phyloP scores from a whole-genome alignment of 92 coral and sea anemone genomes.

The Zoanthus sociatus region DNA sequence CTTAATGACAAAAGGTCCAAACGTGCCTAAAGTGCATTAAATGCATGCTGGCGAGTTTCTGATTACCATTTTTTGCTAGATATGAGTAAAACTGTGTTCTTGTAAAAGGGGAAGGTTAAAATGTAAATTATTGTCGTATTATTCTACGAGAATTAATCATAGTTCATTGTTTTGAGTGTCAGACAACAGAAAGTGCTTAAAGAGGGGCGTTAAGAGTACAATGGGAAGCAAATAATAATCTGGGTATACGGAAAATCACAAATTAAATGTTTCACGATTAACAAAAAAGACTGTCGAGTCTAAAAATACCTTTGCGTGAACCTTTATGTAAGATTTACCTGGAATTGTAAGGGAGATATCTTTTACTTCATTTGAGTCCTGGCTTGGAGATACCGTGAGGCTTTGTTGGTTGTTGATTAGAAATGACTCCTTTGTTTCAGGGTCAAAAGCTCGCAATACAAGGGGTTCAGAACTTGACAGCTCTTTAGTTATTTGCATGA shows the following conservation, averaged over 20 bases:
- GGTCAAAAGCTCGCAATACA: constrained; percentile 80
- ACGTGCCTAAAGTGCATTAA: too few species aligned
- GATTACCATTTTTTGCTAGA: background rate
- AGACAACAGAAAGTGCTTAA: background rate
- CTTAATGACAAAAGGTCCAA: too few species aligned
- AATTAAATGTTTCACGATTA: background rate
- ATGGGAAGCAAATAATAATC: too few species aligned
- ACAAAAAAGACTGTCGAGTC: background rate
- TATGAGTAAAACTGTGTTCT: background rate
- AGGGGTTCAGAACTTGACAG: constrained; percentile 75
- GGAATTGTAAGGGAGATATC: constrained; percentile 74
- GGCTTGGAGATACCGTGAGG: constrained; percentile 77
- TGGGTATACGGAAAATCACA: background rate
- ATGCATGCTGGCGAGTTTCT: background rate
- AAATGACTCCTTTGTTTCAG: constrained; percentile 68
- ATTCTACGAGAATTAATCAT: background rate
- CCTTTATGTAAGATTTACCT: constrained; percentile 54
- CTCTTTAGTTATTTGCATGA: constrained; percentile 93
- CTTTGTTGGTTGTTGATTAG: constrained; percentile 83
- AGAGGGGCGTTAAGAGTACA: too few species aligned
- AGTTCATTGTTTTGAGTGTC: background rate
- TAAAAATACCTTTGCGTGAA: background rate
- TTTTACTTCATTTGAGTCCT: constrained; percentile 51
- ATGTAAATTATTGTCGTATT: background rate
- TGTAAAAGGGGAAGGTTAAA: too few species aligned